Conservation (phyloP, 2,888 invertebrate species). For the Scaptomyza parva region DNA sequence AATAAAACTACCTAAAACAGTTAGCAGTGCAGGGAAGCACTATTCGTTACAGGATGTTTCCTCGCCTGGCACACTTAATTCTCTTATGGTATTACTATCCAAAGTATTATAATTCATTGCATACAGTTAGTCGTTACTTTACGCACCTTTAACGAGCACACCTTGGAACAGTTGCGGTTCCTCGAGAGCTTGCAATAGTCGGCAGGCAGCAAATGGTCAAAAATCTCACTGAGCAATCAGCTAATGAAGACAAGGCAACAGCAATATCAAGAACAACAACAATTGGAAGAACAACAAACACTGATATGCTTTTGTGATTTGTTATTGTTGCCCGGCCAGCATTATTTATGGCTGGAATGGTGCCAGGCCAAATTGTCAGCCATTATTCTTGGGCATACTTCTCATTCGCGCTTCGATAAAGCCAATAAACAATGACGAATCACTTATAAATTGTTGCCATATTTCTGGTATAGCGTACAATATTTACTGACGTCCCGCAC, state of each 20-base stretch:
- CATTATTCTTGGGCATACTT: conserved; percentile 67
- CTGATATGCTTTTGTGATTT: conserved; percentile 43
- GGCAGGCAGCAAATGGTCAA: conserved; percentile 39
- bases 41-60: not conserved
- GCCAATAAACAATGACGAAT: conserved; percentile 83
- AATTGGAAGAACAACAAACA: not conserved
- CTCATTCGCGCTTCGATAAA: conserved; percentile 70
- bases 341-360: conserved; percentile 29
- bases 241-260: conserved; percentile 56
- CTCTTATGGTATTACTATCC: not conserved
- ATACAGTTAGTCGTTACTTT: conserved; percentile 8
- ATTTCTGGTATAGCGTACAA: conserved; percentile 59
- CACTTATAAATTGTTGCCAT: conserved; percentile 82
- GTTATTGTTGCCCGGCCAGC: conserved; percentile 32
- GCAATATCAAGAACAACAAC: not conserved
- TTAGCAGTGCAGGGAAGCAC: not conserved
- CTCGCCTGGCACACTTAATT: not conserved
- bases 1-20: not conserved
- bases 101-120: conserved; percentile 17
- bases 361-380: conserved; percentile 61
- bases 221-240: conserved; percentile 39
- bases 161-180: not conserved
- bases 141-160: conserved; percentile 5
- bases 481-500: conserved; percentile 34
- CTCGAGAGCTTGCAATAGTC: conserved; percentile 18